Evolutionary conservation across 2,888 invertebrate genomes (phyloP).

Genomic region (Drosophila bunnanda): DNA sequence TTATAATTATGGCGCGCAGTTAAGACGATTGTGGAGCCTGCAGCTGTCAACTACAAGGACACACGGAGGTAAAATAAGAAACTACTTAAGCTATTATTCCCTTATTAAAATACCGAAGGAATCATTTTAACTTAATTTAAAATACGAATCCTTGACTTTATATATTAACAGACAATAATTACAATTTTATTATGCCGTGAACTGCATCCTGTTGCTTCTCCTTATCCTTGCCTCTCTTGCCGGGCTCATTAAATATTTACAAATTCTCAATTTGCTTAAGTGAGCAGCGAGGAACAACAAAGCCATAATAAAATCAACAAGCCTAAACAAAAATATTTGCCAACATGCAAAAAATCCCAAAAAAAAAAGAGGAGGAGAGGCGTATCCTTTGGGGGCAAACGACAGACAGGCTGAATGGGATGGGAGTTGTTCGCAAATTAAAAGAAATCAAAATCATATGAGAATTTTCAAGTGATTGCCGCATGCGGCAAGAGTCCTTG

Average conservation of each 20-base stretch:
- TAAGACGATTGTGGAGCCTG: constrained; percentile 55
- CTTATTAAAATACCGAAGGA: neutral
- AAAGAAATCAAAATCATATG: constrained; percentile 78
- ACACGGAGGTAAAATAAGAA: neutral
- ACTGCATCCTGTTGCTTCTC: constrained; percentile 24
- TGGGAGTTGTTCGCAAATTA: constrained; percentile 64
- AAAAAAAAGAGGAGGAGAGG: neutral
- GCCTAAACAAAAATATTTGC: constrained; percentile 62
- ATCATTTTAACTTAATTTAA: neutral
- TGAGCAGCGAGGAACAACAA: constrained; percentile 44
- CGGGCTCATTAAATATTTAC: constrained; percentile 39
- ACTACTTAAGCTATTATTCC: neutral
- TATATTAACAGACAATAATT: neutral
- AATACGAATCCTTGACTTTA: neutral
- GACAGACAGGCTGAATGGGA: neutral
- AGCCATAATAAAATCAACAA: constrained; percentile 59
- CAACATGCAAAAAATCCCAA: constrained; percentile 12
- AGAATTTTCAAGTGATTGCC: constrained; percentile 74
- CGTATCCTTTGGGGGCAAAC: neutral
- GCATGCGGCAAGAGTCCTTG: constrained; percentile 44
- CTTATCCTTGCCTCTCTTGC: neutral
- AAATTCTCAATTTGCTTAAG: constrained; percentile 53
- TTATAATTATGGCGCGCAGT: constrained; percentile 73
- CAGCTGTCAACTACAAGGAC: constrained; percentile 16
- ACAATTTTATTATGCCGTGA: neutral